Conservation (phyloP, 2,797 vertebrate genomes). For the Lagocephalus sceleratus region DNA sequence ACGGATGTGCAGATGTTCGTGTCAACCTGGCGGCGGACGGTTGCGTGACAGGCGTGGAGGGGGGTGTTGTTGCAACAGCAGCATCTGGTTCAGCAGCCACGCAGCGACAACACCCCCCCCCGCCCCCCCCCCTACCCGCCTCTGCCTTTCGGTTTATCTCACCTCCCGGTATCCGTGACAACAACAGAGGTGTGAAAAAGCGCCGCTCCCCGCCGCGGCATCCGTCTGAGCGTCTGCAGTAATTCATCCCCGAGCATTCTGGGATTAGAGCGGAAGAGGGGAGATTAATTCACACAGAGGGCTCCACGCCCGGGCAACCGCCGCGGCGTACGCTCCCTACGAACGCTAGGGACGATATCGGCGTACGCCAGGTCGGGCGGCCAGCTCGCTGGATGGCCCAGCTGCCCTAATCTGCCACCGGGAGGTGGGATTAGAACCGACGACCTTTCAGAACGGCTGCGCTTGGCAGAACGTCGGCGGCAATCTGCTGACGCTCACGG, state of each 20-base stretch:
- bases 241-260: conserved; percentile 13
- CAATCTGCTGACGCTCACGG: conserved; percentile 51
- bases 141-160: conserved; percentile 69
- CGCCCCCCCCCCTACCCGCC: conserved; percentile 3
- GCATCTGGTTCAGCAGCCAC: conserved; percentile 46
- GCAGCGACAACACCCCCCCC: conserved; percentile 8
- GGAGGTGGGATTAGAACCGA: too few relatives aligned
- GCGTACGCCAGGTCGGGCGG: too few relatives aligned
- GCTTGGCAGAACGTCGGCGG: conserved; percentile 25
- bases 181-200: conserved; percentile 45
- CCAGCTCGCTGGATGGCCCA: too few relatives aligned
- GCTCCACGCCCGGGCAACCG: too few relatives aligned
- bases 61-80: conserved; percentile 40
- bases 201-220: conserved; percentile 14
- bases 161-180: conserved; percentile 48
- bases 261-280: not conserved
- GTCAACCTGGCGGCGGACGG: conserved; percentile 57
- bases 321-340: too few relatives aligned
- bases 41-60: not conserved
- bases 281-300: conserved; percentile 19
- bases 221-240: conserved; percentile 38
- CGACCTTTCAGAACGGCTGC: too few relatives aligned
- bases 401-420: too few relatives aligned
- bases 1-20: conserved; percentile 63
- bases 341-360: too few relatives aligned